Evolutionary conservation across 2,888 invertebrate genomes (phyloP), one percentile per base, ranked within the genome.

Genomic region (Odontocerum albicorne): DNA sequence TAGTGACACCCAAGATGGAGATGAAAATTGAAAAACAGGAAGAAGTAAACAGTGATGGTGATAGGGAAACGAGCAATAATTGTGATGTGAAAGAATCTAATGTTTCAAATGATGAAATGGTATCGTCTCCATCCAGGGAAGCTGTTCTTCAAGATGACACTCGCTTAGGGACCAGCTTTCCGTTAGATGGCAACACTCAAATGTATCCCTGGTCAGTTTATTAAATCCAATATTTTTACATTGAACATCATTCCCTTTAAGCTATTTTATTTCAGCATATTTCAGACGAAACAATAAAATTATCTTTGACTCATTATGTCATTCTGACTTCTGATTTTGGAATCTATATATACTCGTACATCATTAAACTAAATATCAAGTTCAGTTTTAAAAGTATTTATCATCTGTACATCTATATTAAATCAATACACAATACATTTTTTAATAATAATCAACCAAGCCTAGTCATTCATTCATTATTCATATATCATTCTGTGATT

Each of bases 21-120:
- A 45, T 61, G 53, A 58, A 58, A 43, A 33, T 56, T 13, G 56
- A 56, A 36, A 60, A 55, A 21, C 49, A 57, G 16, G 59, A 59
- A 32, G 43, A 49, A 4, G 21, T 19, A 13, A 32, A 22, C 19
- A 38, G 33, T 6, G 60, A 57, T n/a, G 49, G 31, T n/a, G 45
- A 40, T 22, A 32, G 49, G 27, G 57, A 39, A 19, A 44, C 43
- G 6, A 40, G 45, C 47, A 50, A 19, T 20, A 44, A 47, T 17
- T 33, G 31, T 19, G 54, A 49, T 12, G 51, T 22, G 8, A 57
- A 57, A 38, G 46, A 46, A 12, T 21, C n/a, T 7, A 32, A 49
- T 13, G 35, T 7, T 33, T 35, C 43, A 13, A 50, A 55, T 39
- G 54, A 53, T 21, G 56, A 39, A 31, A 43, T 47, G 8, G 50